A percentile compares a stretch with the other conserved stretches of the same genome.
These are phyloP conservation scores for Calyptommatus sinebrachiatus DNA, from an alignment of 2,113 vertebrate species.

Conservation along the genomic window DNA sequence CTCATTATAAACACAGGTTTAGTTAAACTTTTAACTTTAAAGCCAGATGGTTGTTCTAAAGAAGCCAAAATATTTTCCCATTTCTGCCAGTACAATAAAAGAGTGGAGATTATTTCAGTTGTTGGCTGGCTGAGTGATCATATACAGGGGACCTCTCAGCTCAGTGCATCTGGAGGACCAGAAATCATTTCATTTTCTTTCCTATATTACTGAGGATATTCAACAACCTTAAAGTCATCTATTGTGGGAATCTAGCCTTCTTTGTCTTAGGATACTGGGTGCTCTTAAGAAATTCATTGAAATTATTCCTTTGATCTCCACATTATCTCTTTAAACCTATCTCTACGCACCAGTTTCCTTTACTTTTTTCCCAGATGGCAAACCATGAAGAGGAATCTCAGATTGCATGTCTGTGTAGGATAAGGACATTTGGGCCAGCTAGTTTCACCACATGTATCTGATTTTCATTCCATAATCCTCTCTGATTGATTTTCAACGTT, in stretches of 20 bases:
- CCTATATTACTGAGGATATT: not conserved
- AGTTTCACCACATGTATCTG: not conserved
- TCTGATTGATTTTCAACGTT: not conserved
- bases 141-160: conserved; percentile 9
- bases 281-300: conserved; percentile 15
- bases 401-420: not conserved
- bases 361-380: not conserved
- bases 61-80: conserved; percentile 26
- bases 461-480: not conserved
- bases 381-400: conserved; percentile 13
- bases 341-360: conserved; percentile 4
- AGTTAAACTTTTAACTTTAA: not conserved
- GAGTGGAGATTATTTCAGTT: conserved; percentile 16
- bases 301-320: not conserved
- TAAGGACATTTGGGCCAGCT: rapidly evolving
- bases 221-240: not conserved
- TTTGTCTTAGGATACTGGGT: rapidly evolving
- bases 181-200: not conserved
- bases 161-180: not conserved
- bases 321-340: not conserved
- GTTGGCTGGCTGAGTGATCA: conserved; percentile 2
- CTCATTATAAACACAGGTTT: not conserved
- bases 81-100: conserved; percentile 4
- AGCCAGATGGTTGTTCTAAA: not conserved
- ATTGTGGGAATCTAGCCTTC: not conserved